Evolutionary conservation across 2,888 invertebrate genomes (phyloP).

Genomic region (Eilema sororculum): DNA sequence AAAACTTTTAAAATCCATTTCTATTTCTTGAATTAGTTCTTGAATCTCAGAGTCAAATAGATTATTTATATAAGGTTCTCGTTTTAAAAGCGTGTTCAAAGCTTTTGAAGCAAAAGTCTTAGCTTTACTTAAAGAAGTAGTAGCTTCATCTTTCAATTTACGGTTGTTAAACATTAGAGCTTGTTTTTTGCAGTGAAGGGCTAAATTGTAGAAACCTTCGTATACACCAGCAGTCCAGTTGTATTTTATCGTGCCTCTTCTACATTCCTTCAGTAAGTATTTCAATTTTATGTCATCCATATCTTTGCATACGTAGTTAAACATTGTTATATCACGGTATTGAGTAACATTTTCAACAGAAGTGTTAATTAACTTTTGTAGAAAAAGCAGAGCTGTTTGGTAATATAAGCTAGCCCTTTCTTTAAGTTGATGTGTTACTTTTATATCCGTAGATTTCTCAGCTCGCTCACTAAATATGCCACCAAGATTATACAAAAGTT

Average conservation of each 20-base stretch:
- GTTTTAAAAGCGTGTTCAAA: constrained; percentile 89
- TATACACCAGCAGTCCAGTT: not conserved
- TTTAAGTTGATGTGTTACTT: constrained; percentile 88
- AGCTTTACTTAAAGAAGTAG: constrained; percentile 89
- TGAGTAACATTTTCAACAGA: constrained; percentile 83
- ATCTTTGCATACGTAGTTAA: not conserved
- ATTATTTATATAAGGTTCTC: constrained; percentile 89
- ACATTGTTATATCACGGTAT: not conserved
- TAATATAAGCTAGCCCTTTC: constrained; percentile 92
- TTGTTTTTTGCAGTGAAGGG: constrained; percentile 91
- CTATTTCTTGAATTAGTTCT: constrained; percentile 86
- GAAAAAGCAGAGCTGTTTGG: constrained; percentile 90
- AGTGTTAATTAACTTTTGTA: constrained; percentile 89
- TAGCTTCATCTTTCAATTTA: constrained; percentile 87
- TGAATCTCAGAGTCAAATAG: constrained; percentile 89
- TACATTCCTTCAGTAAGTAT: constrained; percentile 85
- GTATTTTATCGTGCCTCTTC: constrained; percentile 87
- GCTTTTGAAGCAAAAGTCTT: constrained; percentile 92
- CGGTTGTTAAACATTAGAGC: constrained; percentile 68
- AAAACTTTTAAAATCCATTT: constrained; percentile 54
- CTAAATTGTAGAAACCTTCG: constrained; percentile 87
- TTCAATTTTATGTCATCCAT: not conserved
- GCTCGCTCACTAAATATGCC: constrained; percentile 88
- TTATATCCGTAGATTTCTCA: constrained; percentile 77
- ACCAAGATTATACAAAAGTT: constrained; percentile 91